These are phyloP conservation scores for Synanthedon andrenaeformis DNA, from an alignment of 2,888 invertebrate species.

Conservation along the genomic window DNA sequence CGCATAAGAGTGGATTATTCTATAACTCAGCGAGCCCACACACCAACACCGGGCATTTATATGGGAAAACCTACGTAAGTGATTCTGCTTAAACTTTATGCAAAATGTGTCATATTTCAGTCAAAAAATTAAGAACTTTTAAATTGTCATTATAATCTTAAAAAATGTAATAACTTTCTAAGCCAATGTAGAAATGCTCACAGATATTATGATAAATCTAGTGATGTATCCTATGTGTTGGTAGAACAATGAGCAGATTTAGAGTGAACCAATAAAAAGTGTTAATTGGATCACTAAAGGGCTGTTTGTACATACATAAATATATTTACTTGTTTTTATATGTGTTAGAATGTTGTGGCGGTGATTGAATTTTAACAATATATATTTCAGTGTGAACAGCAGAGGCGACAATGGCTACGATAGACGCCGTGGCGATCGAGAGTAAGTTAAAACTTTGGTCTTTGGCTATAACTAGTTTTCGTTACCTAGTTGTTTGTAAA, in stretches of 20 bases:
- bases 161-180: neutral
- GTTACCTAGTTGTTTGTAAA: too few species aligned
- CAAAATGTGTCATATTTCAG: too few species aligned
- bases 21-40: constrained; percentile 95
- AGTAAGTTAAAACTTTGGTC: constrained; percentile 53
- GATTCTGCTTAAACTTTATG: too few species aligned
- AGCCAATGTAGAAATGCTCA: constrained; percentile 30
- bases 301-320: constrained; percentile 51
- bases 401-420: constrained; percentile 67
- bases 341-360: too few species aligned
- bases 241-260: constrained; percentile 44
- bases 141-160: neutral
- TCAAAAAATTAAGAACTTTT: neutral
- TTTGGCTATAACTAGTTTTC: neutral
- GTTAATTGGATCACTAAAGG: constrained; percentile 46
- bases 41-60: constrained; percentile 97
- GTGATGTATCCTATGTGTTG: constrained; percentile 28
- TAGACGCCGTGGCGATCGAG: constrained; percentile 64
- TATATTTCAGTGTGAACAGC: constrained; percentile 19
- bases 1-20: constrained; percentile 95
- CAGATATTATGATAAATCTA: constrained; percentile 11
- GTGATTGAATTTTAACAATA: too few species aligned
- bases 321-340: neutral
- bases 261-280: constrained; percentile 39
- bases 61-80: constrained; percentile 93